Evolutionary conservation across 2,113 vertebrate genomes (phyloP), one percentile per base, ranked within the genome.

Genomic region (Eclectus roratus): DNA sequence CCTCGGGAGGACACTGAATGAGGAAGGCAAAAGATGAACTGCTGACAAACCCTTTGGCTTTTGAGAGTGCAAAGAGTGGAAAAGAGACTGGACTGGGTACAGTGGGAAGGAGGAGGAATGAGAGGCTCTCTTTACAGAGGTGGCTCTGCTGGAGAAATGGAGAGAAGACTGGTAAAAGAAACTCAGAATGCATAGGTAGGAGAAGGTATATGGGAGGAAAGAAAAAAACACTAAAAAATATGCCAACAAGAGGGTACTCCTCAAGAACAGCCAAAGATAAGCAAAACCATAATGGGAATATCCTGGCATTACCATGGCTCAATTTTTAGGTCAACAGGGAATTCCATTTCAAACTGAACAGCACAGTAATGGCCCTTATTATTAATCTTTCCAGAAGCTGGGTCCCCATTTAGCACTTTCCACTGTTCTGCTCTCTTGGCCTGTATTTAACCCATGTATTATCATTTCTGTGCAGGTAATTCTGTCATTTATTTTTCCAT

Each of bases 391-490:
- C 53, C 58, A 47, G 50, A 96, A 93, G 63, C 25, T 69, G 84
- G 53, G 29, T 89, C 85, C 64, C 69, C 69, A 83, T 84, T 86
- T 88, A 56, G 78, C 71, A 91, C 27, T 94, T 85, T 91, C 52
- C 53, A 92, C 69, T 11, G 16, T 93, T 96, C 88, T 95, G 66
- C 55, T 72, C 58, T 77, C 74, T 71, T 77, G 33, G 35, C 21
- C 39, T 94, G 19, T 70, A 39, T 93, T 90, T 93, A 96, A 97
- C 58, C 85, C 41, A 91, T 53, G 35, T 91, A 89, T 93, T 95
- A 53, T 24, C 6, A 96, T 72, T 97, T 94, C 92, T 85, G 50
- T 25, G 4, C 71, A 93, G 35, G 47, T 61, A 89, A 73, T 80
- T 91, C 91, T 85, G 63, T 89, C 6, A 91, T 87, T 96, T 93